Evolutionary conservation across 1,140 invertebrate genomes (phyloP).

Genomic region (Calliphora vicina): DNA sequence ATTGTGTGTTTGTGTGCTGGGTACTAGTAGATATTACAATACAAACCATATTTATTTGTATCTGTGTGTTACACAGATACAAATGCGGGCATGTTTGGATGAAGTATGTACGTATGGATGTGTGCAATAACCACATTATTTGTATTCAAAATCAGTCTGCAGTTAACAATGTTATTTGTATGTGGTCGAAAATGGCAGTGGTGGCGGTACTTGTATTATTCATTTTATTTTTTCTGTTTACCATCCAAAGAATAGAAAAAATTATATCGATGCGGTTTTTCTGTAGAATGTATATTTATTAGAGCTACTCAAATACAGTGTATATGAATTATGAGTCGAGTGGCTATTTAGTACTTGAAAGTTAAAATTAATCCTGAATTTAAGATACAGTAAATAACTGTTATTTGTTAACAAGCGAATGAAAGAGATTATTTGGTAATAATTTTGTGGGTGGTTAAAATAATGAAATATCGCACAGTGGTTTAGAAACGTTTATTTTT

Average conservation of each 20-base stretch:
- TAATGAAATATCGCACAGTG: too few relatives aligned
- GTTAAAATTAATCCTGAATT: too few relatives aligned
- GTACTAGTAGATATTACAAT: background rate
- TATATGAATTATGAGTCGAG: background rate
- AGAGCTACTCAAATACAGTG: background rate
- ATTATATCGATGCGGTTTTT: background rate
- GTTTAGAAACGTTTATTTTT: too few relatives aligned
- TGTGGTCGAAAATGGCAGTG: background rate
- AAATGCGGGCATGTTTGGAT: background rate
- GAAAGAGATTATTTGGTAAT: too few relatives aligned
- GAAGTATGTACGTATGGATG: too few relatives aligned
- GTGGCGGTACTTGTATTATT: background rate
- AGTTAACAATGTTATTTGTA: background rate
- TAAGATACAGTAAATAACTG: too few relatives aligned
- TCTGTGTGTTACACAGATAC: too few relatives aligned
- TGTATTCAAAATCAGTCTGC: background rate
- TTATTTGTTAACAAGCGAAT: too few relatives aligned
- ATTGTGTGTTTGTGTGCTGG: background rate
- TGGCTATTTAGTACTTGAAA: background rate
- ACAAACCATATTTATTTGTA: background rate
- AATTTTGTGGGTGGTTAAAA: too few relatives aligned
- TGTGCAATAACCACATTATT: background rate
- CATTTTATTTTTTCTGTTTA: background rate
- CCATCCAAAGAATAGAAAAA: background rate
- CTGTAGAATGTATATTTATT: background rate